These are phyloP conservation scores for Andrena camellia DNA, from an alignment of 2,888 invertebrate species.

Conservation along the genomic window DNA sequence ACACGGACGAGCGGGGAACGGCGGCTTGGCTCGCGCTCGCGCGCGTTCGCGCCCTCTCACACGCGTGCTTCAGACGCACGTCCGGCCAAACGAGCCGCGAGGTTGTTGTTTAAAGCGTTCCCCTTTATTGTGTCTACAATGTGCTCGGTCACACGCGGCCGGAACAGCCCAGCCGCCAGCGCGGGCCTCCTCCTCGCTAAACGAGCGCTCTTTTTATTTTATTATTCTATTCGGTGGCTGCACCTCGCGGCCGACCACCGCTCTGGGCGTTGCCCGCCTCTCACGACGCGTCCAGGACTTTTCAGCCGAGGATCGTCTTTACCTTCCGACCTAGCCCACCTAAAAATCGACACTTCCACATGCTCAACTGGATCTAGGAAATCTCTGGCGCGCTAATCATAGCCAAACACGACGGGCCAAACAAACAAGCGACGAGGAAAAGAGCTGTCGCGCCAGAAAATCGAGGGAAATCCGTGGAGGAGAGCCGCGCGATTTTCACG, in stretches of 20 bases:
- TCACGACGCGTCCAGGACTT: not conserved
- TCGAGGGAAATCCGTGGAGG: conserved; percentile 28
- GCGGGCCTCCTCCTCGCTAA: conserved; percentile 54
- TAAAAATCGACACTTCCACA: too few species aligned
- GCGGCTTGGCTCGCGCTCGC: conserved; percentile 41
- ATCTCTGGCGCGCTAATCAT: not conserved
- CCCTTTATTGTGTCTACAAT: conserved; percentile 81
- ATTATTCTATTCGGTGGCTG: conserved; percentile 56
- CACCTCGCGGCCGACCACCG: conserved; percentile 27
- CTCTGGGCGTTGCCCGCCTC: conserved; percentile 48
- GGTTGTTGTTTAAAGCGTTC: conserved; percentile 81
- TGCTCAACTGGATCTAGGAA: too few species aligned
- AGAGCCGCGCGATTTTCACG: not conserved
- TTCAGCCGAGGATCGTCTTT: not conserved
- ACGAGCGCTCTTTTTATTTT: conserved; percentile 59
- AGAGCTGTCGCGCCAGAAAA: conserved; percentile 19
- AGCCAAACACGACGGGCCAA: not conserved
- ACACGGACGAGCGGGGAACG: conserved; percentile 25
- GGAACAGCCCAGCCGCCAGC: conserved; percentile 61
- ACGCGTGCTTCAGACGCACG: conserved; percentile 71
- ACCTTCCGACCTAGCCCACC: too few species aligned
- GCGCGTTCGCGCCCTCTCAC: conserved; percentile 50
- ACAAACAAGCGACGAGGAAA: conserved; percentile 11
- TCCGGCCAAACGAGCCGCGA: conserved; percentile 78
- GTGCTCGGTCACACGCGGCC: conserved; percentile 79